Base-by-base conservation (phyloP, 2,797 vertebrate species). In the Lycodopsis pacificus region DNA sequence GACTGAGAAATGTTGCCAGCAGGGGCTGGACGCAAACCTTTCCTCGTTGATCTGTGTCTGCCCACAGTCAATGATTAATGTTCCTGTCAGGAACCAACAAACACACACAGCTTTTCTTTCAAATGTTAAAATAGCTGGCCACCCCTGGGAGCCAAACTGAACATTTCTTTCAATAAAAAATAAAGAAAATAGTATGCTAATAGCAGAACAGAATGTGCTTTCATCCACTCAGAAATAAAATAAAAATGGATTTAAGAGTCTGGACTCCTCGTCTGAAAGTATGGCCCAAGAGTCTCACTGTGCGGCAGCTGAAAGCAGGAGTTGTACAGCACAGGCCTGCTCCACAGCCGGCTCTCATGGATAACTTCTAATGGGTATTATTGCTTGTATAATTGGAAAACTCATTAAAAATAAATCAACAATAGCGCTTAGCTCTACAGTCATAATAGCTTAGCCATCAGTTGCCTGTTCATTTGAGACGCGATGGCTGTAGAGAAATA, bases 371-470 rank as follows among this genome's bases (percentile, higher is more conserved):
- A 93, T 93, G 86, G 86, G 76, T 84, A 88, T 83, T 86, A 91
- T 90, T 91, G 90, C 81, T 83, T 69, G 77, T 87, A 88, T 94
- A 94, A 94, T 94, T 94, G 88, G 87, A 91, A 92, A 93, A 92
- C 76, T 89, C 89, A 92, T 95, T 94, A 93, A 94, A 95, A 94
- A 92, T 91, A 89, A 92, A 94, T 95, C 87, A 95, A 93, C 89
- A 91, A 84, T 77, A 89, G 86, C 88, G 87, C 91, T 94, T 91
- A 91, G 90, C 86, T 83, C 69, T 78, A 88, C 84, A 87, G 70
- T 87, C 76, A 67, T 91, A 93, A 93, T 84, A 84, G 86, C 86
- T 83, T 74, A 86, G 73, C 77, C 85, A 91, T 93, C 88, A 92
- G 87, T 76, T 79, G 80, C 64, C 83, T 82, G 71, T 86, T 93